These are phyloP conservation scores for Drosophila paranaensis DNA, from an alignment of 2,888 invertebrate genomes.

Conservation along the genomic window DNA sequence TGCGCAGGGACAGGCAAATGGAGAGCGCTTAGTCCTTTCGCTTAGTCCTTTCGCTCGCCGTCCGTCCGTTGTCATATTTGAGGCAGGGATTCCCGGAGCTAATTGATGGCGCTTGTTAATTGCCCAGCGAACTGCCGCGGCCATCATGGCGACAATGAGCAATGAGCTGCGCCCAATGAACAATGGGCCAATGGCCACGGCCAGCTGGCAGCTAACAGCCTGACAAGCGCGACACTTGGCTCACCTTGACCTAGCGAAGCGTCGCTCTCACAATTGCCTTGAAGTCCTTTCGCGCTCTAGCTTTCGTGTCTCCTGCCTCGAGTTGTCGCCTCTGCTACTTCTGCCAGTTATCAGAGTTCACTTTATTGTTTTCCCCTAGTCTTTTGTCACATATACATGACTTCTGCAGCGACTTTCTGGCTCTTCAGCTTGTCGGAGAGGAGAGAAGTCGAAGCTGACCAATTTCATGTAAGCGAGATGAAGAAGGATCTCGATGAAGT, in stretches of 20 bases:
- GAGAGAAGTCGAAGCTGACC: no score
- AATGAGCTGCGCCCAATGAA: constrained; percentile 8
- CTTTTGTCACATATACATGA: no score
- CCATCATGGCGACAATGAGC: constrained; percentile 26
- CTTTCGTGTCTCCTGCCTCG: no score
- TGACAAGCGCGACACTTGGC: neutral
- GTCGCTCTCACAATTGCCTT: neutral
- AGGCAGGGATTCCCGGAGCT: constrained; percentile 47
- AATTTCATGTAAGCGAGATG: no score
- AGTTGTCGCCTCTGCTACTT: neutral
- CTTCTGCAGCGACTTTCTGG: no score
- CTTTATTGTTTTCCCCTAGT: no score
- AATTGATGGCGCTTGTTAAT: constrained; percentile 74
- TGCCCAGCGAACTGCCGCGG: constrained; percentile 32
- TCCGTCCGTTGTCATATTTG: constrained; percentile 64
- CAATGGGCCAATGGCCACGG: neutral
- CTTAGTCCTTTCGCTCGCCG: constrained; percentile 19
- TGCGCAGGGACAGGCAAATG: constrained; percentile 72
- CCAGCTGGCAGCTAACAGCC: neutral
- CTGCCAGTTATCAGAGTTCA: no score
- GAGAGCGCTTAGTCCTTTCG: constrained; percentile 54
- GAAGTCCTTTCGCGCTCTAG: neutral
- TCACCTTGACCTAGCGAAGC: neutral
- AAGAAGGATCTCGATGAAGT: no score
- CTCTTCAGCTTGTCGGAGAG: no score